Evolutionary conservation across 2,113 vertebrate genomes (phyloP), one percentile per base, ranked within the genome.

Genomic region (Pelodiscus sinensis): DNA sequence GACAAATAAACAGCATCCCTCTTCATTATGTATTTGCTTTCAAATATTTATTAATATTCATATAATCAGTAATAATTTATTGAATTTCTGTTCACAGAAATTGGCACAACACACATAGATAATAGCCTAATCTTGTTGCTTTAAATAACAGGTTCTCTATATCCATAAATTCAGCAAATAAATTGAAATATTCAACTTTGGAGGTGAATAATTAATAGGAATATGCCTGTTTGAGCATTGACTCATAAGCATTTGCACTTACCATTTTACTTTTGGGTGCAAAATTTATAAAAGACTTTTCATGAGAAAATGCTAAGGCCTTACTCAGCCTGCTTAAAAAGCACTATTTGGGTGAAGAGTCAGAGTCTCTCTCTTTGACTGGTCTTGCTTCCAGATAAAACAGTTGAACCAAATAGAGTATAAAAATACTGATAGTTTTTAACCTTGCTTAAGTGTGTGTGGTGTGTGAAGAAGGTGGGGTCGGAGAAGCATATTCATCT

Each of bases 11-110:
- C 92, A 96, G 95, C 88, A 96, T 96, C 90, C 82, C 81, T 95
- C 87, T 96, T 96, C 84, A 1, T 96, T 97, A 96, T 96, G 97
- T 97, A 96, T 97, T 97, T 97, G 88, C 95, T 56, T 95, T 97
- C 87, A 97, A 92, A 94, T 92, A 97, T 97, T 96, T 96, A 96
- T 97, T 96, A 94, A 90, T 97, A 94, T 97, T 97, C 97, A 88
- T 97, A 92, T 97, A 97, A 96, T 97, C 95, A 91, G 95, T 91
- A 95, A 94, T 94, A 96, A 94, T 93, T 94, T 96, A 90, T 93
- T 95, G 82, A 92, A 83, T 90, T 93, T 86, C 85, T 91, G 94
- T 96, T 97, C 92, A 96, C 86, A 94, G 92, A 90, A 94, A 93
- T 89, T 96, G 96, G 93, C 94, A 89, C 85, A n/a, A 79, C 83